These are phyloP conservation scores for Byasa hedistus DNA, from an alignment of 2,888 invertebrate species.

Conservation along the genomic window DNA sequence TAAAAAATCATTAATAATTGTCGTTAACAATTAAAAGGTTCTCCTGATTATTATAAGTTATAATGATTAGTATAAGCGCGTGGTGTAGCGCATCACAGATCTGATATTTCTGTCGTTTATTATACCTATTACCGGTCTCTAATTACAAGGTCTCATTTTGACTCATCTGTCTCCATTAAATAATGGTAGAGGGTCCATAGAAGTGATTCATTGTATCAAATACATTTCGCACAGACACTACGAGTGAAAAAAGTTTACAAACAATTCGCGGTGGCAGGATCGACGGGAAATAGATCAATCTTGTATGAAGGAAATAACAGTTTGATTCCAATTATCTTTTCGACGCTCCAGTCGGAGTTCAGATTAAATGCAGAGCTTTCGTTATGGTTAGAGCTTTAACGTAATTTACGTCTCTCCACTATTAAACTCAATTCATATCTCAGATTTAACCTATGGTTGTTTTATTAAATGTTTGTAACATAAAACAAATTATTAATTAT, in stretches of 20 bases:
- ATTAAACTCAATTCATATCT: no score
- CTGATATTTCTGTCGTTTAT: slow-evolving; percentile 36
- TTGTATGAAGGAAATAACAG: slow-evolving; percentile 58
- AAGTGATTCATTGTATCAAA: slow-evolving; percentile 30
- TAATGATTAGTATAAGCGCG: slow-evolving; percentile 36
- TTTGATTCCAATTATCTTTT: slow-evolving; percentile 59
- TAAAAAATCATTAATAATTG: background rate
- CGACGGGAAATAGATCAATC: slow-evolving; percentile 67
- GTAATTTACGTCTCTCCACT: background rate
- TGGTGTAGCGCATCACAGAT: slow-evolving; percentile 42
- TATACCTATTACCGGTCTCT: slow-evolving; percentile 23
- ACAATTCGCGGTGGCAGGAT: slow-evolving; percentile 38
- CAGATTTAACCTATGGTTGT: no score
- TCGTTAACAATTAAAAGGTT: background rate
- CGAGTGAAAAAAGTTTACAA: slow-evolving; percentile 35
- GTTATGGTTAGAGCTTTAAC: background rate
- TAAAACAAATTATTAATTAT: no score
- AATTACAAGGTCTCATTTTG: slow-evolving; percentile 9
- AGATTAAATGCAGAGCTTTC: slow-evolving; percentile 19
- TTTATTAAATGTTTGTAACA: no score
- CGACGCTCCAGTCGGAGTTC: slow-evolving; percentile 39
- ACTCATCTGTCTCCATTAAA: slow-evolving; percentile 16
- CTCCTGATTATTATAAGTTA: no score
- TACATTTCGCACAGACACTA: slow-evolving; percentile 29
- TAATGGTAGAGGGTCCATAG: slow-evolving; percentile 33